Base-by-base conservation (phyloP, 2,888 invertebrate genomes). In the Oscheius sp. region DNA sequence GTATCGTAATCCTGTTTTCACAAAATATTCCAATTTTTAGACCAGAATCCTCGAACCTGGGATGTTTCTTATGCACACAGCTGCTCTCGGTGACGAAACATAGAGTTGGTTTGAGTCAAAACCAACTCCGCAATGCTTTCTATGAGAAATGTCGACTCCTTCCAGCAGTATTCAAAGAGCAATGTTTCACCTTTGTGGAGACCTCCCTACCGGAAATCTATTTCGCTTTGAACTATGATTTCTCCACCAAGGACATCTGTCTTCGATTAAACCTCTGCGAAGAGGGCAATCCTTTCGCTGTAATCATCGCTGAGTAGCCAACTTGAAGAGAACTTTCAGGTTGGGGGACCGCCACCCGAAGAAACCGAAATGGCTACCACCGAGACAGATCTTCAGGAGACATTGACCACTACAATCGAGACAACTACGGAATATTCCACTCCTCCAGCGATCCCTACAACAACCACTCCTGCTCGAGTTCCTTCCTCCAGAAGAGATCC, bases 201-300 rank as follows among this genome's bases (percentile, higher is more conserved):
- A 72, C 77, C n/a, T 80, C 79, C 46, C 76, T 82, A 15, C 82
- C 81, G 34, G 80, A 81, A 68, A 81, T 82, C 33, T 82, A 82
- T 69, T 78, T 78, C 67, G 78, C 80, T 3, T 73, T 82, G 31
- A 80, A 80, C 66, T 81, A 82, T 52, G 80, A 82, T 48, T 70
- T 81, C 63, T 79, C 80, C 12, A 70, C 79, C 15, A 79, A 78
- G 45, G 81, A 81, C 65, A 72, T 82, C 23, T 82, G 82, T 48
- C 77, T 80, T 3, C 72, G 75, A 15, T 68, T 82, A 39, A 79
- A 81, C 42, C 71, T 82, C 10, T 82, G 82, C 65, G 82, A 82
- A 37, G 72, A 76, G 45, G 68, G 64, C 4, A 80, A 76, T 52
- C 75, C 74, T 17, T 75, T 76, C 55, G 75, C 75, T 5, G 73